A percentile compares a stretch with the other conserved stretches of the same genome.
Conservation (phyloP, 2,113 vertebrate species). For the Hipposideros armiger region DNA sequence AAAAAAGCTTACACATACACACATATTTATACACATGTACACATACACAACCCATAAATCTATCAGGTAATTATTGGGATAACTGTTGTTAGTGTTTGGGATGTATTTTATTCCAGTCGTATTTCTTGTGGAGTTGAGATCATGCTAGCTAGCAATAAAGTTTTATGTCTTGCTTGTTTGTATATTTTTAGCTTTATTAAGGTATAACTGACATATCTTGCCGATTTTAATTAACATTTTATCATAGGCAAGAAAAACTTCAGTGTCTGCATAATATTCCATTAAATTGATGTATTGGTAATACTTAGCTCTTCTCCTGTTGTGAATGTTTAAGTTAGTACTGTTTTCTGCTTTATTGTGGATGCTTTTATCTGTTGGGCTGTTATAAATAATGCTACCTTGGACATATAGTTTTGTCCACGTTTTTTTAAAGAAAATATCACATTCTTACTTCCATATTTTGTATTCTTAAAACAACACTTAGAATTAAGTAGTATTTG, state of each 20-base stretch:
- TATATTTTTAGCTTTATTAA: not conserved
- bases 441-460: not conserved
- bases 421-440: not conserved
- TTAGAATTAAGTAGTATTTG: not conserved
- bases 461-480: not conserved
- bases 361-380: not conserved
- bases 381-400: not conserved
- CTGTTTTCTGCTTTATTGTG: not conserved
- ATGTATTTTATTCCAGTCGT: not conserved
- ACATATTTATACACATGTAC: rapidly evolving
- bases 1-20: not conserved
- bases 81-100: not conserved
- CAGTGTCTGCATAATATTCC: not conserved
- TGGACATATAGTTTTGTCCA: not conserved
- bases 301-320: not conserved
- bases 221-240: not conserved
- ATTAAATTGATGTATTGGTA: not conserved
- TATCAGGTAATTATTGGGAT: not conserved
- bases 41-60: not conserved
- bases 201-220: not conserved
- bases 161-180: not conserved
- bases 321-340: not conserved
- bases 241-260: not conserved
- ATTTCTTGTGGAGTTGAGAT: not conserved
- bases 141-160: not conserved